Percentiles rank a stretch among this genome's conserved stretches.
phyloP scores from a whole-genome alignment of 2,797 vertebrate species.

The Ptychadena robeensis region DNA sequence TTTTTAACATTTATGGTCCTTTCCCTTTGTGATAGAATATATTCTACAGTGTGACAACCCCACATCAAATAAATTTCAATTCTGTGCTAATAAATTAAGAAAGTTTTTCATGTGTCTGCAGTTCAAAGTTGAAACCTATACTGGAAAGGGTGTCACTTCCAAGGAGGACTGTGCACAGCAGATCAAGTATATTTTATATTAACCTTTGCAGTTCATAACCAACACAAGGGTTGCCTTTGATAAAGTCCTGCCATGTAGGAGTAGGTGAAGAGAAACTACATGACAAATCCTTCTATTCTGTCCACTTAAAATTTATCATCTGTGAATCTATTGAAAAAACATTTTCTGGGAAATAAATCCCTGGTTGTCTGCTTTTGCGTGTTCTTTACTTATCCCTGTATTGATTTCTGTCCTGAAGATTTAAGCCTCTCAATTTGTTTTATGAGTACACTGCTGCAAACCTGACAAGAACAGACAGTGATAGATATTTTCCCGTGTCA shows the following conservation, averaged over 20 bases:
- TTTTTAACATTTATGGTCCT: no score
- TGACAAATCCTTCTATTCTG: constrained; percentile 65
- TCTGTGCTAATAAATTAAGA: neutral
- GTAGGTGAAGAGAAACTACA: constrained; percentile 57
- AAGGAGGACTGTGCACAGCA: neutral
- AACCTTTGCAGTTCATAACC: constrained; percentile 34
- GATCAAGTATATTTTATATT: constrained; percentile 14
- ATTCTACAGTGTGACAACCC: neutral
- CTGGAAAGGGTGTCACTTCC: neutral
- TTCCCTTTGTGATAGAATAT: neutral
- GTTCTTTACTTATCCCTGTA: constrained; percentile 71
- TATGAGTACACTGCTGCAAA: constrained; percentile 70
- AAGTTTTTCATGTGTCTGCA: neutral
- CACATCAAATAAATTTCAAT: neutral
- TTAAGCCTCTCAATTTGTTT: constrained; percentile 74
- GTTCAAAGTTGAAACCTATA: neutral
- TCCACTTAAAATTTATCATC: constrained; percentile 70
- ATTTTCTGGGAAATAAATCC: constrained; percentile 76
- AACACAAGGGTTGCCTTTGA: constrained; percentile 3
- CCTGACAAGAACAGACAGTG: constrained; percentile 67
- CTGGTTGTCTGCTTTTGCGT: constrained; percentile 69
- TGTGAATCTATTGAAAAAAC: constrained; percentile 72
- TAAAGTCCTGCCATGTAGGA: constrained; percentile 38
- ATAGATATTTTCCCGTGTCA: constrained; percentile 67
- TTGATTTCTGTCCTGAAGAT: constrained; percentile 72